Evolutionary conservation across 2,113 vertebrate genomes (phyloP).

Genomic region (Globicephala melas): DNA sequence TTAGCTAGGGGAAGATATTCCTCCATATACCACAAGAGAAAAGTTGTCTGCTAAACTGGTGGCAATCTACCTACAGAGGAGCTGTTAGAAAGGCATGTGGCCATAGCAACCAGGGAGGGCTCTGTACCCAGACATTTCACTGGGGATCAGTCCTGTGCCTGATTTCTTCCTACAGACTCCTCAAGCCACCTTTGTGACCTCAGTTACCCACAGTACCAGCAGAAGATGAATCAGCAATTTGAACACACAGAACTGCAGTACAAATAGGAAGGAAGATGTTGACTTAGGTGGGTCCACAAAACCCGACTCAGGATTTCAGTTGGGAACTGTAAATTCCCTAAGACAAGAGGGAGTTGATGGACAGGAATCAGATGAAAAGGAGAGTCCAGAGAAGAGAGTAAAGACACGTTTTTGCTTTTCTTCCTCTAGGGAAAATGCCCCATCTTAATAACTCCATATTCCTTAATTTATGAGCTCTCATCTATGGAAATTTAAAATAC

Average conservation of each 20-base stretch:
- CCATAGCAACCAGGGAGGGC: background rate
- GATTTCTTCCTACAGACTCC: background rate
- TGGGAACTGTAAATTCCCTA: background rate
- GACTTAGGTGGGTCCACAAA: background rate
- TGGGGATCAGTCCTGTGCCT: background rate
- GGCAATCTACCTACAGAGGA: background rate
- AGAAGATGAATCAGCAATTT: background rate
- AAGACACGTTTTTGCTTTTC: background rate
- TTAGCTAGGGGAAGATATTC: background rate
- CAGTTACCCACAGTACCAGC: background rate
- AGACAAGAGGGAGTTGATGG: background rate
- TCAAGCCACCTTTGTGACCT: background rate
- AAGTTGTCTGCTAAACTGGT: background rate
- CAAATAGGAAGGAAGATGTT: background rate
- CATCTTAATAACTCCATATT: background rate
- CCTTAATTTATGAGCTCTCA: background rate
- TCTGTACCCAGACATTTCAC: background rate
- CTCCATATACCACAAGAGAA: background rate
- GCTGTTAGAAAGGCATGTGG: background rate
- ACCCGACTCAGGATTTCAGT: background rate
- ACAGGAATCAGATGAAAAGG: background rate
- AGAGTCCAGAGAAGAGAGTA: background rate
- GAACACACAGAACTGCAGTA: background rate
- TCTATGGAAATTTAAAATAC: background rate
- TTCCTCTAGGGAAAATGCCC: background rate